Evolutionary conservation across 2,888 invertebrate species (phyloP).

Genomic region (Caenorhabditis panamensis): DNA sequence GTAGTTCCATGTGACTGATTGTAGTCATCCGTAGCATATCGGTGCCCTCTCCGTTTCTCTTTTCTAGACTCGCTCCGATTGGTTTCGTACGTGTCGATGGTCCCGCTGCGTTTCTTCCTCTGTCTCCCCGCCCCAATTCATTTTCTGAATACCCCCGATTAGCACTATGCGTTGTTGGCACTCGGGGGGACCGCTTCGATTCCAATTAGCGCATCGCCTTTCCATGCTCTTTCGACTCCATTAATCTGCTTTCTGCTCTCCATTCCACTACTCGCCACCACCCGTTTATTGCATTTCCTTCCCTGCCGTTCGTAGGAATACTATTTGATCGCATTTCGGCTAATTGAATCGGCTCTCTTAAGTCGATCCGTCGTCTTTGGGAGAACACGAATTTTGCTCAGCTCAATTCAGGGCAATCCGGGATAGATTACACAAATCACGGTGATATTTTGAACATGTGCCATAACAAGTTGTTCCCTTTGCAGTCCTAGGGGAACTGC

Average conservation of each 20-base stretch:
- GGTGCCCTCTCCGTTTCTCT: background rate
- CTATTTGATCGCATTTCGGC: background rate
- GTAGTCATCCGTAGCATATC: background rate
- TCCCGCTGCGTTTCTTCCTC: slow-evolving; percentile 5
- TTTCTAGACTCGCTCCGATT: background rate
- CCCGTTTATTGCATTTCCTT: slow-evolving; percentile 17
- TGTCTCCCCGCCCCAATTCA: slow-evolving; percentile 14
- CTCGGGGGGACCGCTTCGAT: slow-evolving; percentile 21
- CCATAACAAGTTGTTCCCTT: too few relatives aligned
- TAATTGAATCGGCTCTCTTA: background rate
- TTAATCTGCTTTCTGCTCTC: slow-evolving; percentile 31
- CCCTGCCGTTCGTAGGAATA: background rate
- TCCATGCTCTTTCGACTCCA: slow-evolving; percentile 27
- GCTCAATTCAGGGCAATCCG: too few relatives aligned
- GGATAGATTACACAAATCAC: too few relatives aligned
- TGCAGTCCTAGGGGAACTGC: too few relatives aligned
- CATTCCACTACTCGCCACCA: background rate
- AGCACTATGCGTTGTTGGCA: slow-evolving; percentile 20
- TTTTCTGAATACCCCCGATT: slow-evolving; percentile 31
- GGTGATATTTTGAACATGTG: too few relatives aligned
- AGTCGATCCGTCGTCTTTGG: too few relatives aligned
- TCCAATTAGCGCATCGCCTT: slow-evolving; percentile 37
- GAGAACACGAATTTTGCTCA: too few relatives aligned
- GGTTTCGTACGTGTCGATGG: background rate
- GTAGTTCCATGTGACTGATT: too few relatives aligned